phyloP scores from a whole-genome alignment of 2,888 invertebrate genomes.

The Polydrusus tereticollis region DNA sequence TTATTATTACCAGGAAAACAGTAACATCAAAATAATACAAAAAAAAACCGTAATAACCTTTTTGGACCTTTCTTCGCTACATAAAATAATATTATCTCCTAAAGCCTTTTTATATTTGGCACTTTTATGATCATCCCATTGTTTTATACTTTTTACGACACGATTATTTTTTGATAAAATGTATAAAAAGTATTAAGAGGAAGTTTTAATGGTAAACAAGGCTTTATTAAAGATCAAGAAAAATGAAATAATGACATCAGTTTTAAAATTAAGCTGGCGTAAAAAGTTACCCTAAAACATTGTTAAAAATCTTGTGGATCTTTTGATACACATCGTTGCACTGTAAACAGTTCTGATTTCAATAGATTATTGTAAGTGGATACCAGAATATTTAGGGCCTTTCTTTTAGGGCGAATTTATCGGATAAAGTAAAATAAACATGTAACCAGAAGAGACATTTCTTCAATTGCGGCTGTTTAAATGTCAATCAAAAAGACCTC shows the following conservation, averaged over 20 bases:
- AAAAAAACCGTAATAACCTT: conserved; percentile 7
- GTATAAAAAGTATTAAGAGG: not conserved
- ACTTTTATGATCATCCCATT: conserved; percentile 14
- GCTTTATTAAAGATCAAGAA: not conserved
- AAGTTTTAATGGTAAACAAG: not conserved
- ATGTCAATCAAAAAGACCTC: no score
- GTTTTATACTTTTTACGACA: conserved; percentile 8
- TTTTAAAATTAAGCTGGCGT: not conserved
- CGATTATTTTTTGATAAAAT: conserved; percentile 5
- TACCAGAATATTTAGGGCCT: no score
- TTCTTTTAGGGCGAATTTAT: no score
- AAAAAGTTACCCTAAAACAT: not conserved
- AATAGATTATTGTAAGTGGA: no score
- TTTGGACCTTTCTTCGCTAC: conserved; percentile 7
- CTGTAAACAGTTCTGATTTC: no score
- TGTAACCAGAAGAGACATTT: no score
- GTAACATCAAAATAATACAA: conserved; percentile 9
- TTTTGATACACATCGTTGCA: no score
- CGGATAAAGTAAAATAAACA: no score
- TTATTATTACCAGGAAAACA: conserved; percentile 6
- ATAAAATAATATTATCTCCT: conserved; percentile 9
- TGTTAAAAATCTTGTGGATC: no score
- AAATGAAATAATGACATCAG: not conserved
- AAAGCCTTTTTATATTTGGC: conserved; percentile 14
- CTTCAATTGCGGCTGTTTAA: no score